These are phyloP conservation scores for Hippasteria phrygiana DNA, from an alignment of 53 echinoderm and acorn worm species.

Conservation along the genomic window DNA sequence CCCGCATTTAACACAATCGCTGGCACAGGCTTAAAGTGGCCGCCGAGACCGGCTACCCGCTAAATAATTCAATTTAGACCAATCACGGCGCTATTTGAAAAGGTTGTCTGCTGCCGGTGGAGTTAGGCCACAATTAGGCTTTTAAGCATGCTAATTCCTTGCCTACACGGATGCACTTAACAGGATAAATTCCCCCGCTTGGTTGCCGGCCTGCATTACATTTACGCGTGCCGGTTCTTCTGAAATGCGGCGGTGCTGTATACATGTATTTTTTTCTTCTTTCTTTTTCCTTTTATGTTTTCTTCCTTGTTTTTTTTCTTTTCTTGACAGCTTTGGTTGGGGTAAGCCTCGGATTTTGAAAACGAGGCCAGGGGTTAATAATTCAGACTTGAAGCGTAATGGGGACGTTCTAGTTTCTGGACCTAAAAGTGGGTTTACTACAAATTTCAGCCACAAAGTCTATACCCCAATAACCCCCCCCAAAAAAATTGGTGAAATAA, in stretches of 20 bases:
- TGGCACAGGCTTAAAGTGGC: conserved; percentile 21
- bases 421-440: no score
- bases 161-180: conserved; percentile 52
- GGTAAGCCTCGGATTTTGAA: neutral
- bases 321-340: neutral
- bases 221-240: conserved; percentile 23
- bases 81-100: conserved; percentile 31
- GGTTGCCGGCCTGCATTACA: conserved; percentile 23
- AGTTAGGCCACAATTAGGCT: conserved; percentile 34
- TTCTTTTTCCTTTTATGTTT: neutral
- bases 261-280: neutral
- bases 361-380: neutral
- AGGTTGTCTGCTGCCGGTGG: conserved; percentile 13
- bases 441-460: no score
- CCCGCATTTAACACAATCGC: conserved; percentile 4
- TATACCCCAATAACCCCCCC: no score
- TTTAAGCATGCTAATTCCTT: conserved; percentile 59
- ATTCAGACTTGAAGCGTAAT: neutral
- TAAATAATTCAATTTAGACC: conserved; percentile 47
- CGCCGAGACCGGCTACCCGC: neutral
- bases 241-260: conserved; percentile 24
- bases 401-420: no score
- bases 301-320: neutral
- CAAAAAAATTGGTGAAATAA: no score
- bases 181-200: conserved; percentile 51